Evolutionary conservation across 2,888 invertebrate genomes (phyloP).

Genomic region (Melipona beecheii): DNA sequence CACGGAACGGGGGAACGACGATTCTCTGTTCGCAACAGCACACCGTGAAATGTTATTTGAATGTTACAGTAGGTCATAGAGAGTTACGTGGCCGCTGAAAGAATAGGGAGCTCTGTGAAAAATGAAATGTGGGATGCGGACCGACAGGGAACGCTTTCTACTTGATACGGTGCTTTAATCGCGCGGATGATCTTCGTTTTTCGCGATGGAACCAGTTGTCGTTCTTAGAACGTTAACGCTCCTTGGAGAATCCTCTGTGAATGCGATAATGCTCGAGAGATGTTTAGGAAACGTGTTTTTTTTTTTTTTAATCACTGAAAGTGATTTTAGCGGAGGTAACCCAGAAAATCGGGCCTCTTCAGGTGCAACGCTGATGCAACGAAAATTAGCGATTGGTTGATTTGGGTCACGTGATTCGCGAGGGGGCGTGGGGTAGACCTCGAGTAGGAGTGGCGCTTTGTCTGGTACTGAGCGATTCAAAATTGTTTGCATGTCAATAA

Average conservation of each 20-base stretch:
- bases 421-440: no score
- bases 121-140: conserved; percentile 35
- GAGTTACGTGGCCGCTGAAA: conserved; percentile 46
- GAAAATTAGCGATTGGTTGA: no score
- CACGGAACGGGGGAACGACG: background rate
- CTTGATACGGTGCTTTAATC: conserved; percentile 30
- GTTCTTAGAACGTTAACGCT: background rate
- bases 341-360: no score
- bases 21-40: background rate
- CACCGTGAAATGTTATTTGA: conserved; percentile 52
- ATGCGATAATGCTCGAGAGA: background rate
- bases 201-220: background rate
- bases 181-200: conserved; percentile 17
- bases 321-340: no score
- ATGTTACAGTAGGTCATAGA: conserved; percentile 55
- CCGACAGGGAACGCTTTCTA: conserved; percentile 43
- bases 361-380: no score
- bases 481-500: no score
- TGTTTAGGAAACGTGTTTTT: background rate
- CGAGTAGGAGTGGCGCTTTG: no score
- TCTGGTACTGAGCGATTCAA: no score
- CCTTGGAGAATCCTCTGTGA: background rate
- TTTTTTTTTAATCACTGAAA: background rate
- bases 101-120: conserved; percentile 30
- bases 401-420: no score